Base-by-base conservation (phyloP, 37 sponge, comb jelly and placozoan species). In the Bolinopsis microptera region DNA sequence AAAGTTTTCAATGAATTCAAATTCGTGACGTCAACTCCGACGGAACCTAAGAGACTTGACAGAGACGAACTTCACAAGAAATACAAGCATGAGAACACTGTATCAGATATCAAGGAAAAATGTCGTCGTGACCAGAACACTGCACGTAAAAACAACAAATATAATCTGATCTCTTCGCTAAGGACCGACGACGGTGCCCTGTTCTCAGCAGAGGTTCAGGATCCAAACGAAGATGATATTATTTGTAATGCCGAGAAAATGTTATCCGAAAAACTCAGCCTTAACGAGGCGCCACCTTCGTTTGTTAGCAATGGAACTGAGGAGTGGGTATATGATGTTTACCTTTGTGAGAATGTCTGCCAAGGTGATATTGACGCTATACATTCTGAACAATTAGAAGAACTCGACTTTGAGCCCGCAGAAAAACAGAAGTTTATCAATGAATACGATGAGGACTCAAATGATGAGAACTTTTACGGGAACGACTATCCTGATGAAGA, bases 381-480 rank as follows among this genome's bases (percentile, higher is more conserved):
- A 27, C 35, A 35, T 13, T 35, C 21, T 35, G 25, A 72, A n/a
- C 30, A 72, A 28, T 21, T 72, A 28, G 74, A 72, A 9, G 61
- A 48, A 13, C 13, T 48, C 5, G 80, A 77, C 37, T 77, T 77
- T 36, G 80, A 77, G 21, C 61, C 41, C 26, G 61, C 39, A 1
- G 35, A 23, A 22, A 38, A 27, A 39, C 38, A 86, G 28, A 38
- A 38, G 61, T 86, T 39, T 40, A 27, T 86, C 27, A 41, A 26
- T 22, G 90, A 86, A n/a, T 86, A 86, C 39, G 90, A 86, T 2
- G 90, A 86, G 61, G 90, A 86, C 36, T 86, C 90, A 39, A 86
- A 86, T 39, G 90, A 86, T 86, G 90, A 86, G 90, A 86, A 86
- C 31, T 41, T 39, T 48, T 86, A 38, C 38, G 90, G 48, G 0